These are phyloP conservation scores for Caenorhabditis latens DNA, from an alignment of 1,140 invertebrate species.

Conservation along the genomic window DNA sequence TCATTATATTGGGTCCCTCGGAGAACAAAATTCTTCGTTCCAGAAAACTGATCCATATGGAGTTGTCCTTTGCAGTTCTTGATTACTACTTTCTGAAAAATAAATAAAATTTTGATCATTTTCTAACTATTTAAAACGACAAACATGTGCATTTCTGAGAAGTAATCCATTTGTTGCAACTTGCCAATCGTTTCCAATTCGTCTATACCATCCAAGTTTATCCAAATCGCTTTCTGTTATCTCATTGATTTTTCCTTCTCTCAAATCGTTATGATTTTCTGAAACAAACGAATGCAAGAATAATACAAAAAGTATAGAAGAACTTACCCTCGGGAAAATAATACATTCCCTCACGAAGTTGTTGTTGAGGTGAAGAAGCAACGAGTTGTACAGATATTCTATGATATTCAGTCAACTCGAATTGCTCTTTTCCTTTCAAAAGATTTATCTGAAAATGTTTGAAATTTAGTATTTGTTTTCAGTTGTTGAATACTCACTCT, in stretches of 20 bases:
- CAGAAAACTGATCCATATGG: constrained; percentile 37
- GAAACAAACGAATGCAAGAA: neutral
- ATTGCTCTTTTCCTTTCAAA: constrained; percentile 37
- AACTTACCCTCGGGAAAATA: constrained; percentile 45
- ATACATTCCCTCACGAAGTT: constrained; percentile 47
- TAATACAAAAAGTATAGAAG: too few relatives aligned
- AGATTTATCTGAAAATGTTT: constrained; percentile 31
- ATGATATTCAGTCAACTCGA: constrained; percentile 26
- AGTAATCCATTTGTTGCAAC: constrained; percentile 27
- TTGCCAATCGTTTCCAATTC: constrained; percentile 52
- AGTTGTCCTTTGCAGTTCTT: constrained; percentile 42
- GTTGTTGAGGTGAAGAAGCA: constrained; percentile 35
- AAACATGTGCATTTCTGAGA: constrained; percentile 37
- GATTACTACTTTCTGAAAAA: constrained; percentile 30
- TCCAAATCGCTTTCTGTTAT: constrained; percentile 41
- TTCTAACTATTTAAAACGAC: neutral
- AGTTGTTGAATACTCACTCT: neutral
- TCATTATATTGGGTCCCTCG: constrained; percentile 43
- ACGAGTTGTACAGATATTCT: constrained; percentile 41
- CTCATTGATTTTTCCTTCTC: constrained; percentile 54
- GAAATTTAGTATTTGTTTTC: neutral
- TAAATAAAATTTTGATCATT: neutral
- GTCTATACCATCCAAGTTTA: constrained; percentile 45
- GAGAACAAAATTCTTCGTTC: constrained; percentile 28
- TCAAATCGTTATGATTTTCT: constrained; percentile 43